These are phyloP conservation scores for Thalpophila matura DNA, from an alignment of 2,888 invertebrate genomes.

Conservation along the genomic window DNA sequence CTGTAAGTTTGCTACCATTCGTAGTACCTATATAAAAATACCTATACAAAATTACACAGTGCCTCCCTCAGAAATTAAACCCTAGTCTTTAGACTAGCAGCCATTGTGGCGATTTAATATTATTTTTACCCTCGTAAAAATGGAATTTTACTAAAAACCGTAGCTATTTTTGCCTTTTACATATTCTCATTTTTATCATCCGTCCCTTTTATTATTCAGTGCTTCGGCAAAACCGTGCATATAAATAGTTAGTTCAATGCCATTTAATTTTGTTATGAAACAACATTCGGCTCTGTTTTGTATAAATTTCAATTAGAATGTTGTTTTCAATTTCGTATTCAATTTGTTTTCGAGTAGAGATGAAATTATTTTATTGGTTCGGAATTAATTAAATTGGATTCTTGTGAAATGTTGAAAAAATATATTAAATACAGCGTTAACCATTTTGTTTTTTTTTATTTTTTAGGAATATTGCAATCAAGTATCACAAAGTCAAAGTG, in stretches of 20 bases:
- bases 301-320: conserved; percentile 52
- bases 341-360: conserved; percentile 35
- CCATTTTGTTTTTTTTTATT: conserved; percentile 1
- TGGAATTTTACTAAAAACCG: conserved; percentile 9
- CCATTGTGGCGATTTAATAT: neutral
- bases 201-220: conserved; percentile 59
- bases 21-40: too few relatives aligned
- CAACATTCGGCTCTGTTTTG: conserved; percentile 34
- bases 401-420: neutral
- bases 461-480: too few relatives aligned
- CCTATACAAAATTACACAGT: too few relatives aligned
- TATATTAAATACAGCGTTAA: neutral
- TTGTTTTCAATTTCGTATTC: conserved; percentile 50
- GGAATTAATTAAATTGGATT: conserved; percentile 27
- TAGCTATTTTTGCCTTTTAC: conserved; percentile 27
- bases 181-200: conserved; percentile 53
- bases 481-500: too few relatives aligned
- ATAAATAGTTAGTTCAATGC: conserved; percentile 48
- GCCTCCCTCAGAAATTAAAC: neutral
- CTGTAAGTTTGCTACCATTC: too few relatives aligned
- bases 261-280: conserved; percentile 44
- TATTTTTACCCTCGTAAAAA: neutral
- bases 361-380: conserved; percentile 29
- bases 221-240: conserved; percentile 47
- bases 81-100: neutral